These are phyloP conservation scores for Spialia ferax DNA, from an alignment of 2,888 invertebrate species.

Conservation along the genomic window DNA sequence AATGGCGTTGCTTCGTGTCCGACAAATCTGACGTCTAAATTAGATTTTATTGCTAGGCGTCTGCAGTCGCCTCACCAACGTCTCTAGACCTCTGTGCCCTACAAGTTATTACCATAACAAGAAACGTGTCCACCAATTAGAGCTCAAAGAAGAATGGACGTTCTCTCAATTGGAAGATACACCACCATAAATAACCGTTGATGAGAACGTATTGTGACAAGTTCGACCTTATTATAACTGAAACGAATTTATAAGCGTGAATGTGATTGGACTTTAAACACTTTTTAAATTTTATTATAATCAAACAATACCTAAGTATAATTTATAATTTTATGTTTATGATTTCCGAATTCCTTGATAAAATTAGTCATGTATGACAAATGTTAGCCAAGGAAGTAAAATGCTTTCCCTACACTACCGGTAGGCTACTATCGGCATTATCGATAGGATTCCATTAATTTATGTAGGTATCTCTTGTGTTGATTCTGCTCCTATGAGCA, in stretches of 20 bases:
- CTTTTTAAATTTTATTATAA: slow-evolving; percentile 6
- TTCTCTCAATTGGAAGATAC: slow-evolving; percentile 71
- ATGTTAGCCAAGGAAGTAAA: too few species aligned
- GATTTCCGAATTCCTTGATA: too few species aligned
- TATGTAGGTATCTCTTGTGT: too few species aligned
- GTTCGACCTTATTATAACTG: slow-evolving; percentile 54
- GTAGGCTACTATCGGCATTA: too few species aligned
- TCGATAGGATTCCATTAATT: too few species aligned
- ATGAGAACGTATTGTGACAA: slow-evolving; percentile 71
- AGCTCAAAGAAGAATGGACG: slow-evolving; percentile 61
- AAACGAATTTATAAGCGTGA: slow-evolving; percentile 22
- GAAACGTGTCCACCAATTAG: slow-evolving; percentile 44
- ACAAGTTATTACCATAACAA: background rate
- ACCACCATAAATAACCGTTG: slow-evolving; percentile 72
- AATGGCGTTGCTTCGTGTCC: slow-evolving; percentile 67
- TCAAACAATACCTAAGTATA: too few species aligned
- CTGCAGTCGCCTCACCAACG: slow-evolving; percentile 66
- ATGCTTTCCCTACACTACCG: too few species aligned
- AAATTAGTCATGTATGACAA: too few species aligned
- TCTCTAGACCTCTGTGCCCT: slow-evolving; percentile 54
- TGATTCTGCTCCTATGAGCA: too few species aligned
- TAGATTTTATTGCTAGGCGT: slow-evolving; percentile 85
- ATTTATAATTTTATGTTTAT: too few species aligned
- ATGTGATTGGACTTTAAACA: slow-evolving; percentile 32
- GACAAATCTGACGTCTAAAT: slow-evolving; percentile 86